Conservation (phyloP, 1,140 invertebrate species). For the Melipona quadrifasciata region DNA sequence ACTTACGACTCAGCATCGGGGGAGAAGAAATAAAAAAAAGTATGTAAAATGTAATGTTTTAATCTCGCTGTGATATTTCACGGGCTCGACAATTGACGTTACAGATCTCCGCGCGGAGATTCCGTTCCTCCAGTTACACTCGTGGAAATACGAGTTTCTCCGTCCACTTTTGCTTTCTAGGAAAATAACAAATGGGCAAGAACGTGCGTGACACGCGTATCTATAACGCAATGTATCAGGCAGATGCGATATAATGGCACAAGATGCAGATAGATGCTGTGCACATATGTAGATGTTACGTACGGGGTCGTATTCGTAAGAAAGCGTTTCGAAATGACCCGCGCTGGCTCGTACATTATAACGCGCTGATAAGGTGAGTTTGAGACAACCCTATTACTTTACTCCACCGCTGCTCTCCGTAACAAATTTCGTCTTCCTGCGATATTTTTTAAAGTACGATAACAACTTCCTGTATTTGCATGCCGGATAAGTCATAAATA, state of each 20-base stretch:
- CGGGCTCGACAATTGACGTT: too few species aligned
- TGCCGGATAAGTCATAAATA: neutral
- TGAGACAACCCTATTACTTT: slow-evolving; percentile 2
- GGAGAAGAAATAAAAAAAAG: too few species aligned
- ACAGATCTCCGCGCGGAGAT: too few species aligned
- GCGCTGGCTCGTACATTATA: neutral
- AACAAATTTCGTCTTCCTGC: neutral
- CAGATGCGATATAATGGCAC: neutral
- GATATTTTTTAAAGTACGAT: slow-evolving; percentile 10
- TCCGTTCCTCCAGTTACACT: too few species aligned
- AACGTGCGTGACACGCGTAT: neutral
- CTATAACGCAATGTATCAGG: neutral
- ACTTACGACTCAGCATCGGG: neutral
- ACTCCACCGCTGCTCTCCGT: neutral
- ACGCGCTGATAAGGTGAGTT: slow-evolving; percentile 1
- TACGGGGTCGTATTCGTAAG: neutral
- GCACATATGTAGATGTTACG: neutral
- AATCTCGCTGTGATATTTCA: too few species aligned
- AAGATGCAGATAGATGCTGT: neutral
- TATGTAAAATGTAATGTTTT: too few species aligned
- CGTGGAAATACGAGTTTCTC: too few species aligned
- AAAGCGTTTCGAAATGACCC: neutral
- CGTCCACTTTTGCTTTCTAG: neutral
- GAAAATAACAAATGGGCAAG: neutral
- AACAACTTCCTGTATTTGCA: neutral